These are phyloP conservation scores for Chromis chromis DNA, from an alignment of 2,797 vertebrate species.

Conservation along the genomic window DNA sequence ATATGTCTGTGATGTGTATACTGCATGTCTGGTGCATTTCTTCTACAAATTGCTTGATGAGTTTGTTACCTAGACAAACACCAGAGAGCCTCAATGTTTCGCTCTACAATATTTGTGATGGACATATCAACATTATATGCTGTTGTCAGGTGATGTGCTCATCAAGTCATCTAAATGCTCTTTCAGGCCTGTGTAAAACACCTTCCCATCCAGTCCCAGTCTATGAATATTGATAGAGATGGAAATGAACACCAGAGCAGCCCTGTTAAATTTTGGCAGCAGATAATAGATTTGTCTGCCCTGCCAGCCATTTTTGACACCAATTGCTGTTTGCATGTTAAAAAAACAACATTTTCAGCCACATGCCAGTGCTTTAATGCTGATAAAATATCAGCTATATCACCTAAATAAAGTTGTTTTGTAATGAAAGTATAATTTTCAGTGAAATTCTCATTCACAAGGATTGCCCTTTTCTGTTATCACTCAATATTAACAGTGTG, in stretches of 20 bases:
- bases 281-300: constrained; percentile 48
- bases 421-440: background rate
- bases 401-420: constrained; percentile 13
- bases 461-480: constrained; percentile 14
- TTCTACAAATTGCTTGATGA: constrained; percentile 35
- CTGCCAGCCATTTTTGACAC: constrained; percentile 37
- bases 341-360: constrained; percentile 17
- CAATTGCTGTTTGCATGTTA: constrained; percentile 28
- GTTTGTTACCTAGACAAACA: constrained; percentile 33
- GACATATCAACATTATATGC: constrained; percentile 58
- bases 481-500: constrained; percentile 82
- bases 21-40: constrained; percentile 12
- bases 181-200: constrained; percentile 61
- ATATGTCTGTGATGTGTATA: constrained; percentile 13
- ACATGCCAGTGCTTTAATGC: background rate
- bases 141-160: constrained; percentile 60
- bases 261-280: constrained; percentile 45
- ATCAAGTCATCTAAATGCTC: constrained; percentile 64
- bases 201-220: constrained; percentile 54
- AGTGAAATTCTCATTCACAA: background rate
- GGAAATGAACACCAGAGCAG: constrained; percentile 58
- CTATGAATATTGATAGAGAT: constrained; percentile 74
- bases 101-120: constrained; percentile 34
- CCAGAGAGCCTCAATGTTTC: constrained; percentile 39
- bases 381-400: constrained; percentile 9